Percentiles rank a stretch among this genome's conserved stretches.
Conservation (phyloP, 2,113 vertebrate genomes). For the Setophaga kirtlandii region DNA sequence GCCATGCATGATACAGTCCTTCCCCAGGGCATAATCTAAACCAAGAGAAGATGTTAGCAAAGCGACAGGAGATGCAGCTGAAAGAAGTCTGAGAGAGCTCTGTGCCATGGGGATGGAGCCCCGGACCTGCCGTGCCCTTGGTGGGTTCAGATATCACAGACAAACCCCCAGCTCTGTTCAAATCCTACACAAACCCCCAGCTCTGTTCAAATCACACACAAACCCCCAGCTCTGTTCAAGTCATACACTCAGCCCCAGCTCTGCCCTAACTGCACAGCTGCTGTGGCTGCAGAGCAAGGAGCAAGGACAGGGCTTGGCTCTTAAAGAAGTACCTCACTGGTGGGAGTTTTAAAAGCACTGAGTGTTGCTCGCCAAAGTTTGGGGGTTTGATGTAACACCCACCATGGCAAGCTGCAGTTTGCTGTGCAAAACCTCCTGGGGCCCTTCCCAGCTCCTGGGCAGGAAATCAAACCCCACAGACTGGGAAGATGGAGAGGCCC, state of each 20-base stretch:
- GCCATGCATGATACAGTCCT: slow-evolving; percentile 96
- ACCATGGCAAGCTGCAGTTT: background rate
- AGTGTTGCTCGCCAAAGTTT: background rate
- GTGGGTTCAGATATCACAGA: background rate
- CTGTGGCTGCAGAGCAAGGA: background rate
- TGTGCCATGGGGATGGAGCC: accelerated
- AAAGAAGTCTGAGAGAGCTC: accelerated
- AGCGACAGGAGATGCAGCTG: accelerated
- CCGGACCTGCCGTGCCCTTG: accelerated
- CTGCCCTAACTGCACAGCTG: background rate
- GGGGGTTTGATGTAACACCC: background rate
- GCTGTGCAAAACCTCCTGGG: background rate
- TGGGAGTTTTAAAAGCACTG: background rate
- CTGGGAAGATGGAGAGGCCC: background rate
- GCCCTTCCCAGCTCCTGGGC: background rate
- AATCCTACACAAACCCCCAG: background rate
- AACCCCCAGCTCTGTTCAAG: too few relatives aligned
- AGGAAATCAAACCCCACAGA: background rate
- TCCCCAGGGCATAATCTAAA: slow-evolving; percentile 93
- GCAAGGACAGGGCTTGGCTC: background rate
- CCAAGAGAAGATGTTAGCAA: accelerated
- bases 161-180: background rate
- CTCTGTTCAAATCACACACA: background rate
- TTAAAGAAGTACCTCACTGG: background rate
- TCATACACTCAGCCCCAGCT: background rate